Base-by-base conservation (phyloP, 1,140 invertebrate genomes). In the Sinella curviseta region DNA sequence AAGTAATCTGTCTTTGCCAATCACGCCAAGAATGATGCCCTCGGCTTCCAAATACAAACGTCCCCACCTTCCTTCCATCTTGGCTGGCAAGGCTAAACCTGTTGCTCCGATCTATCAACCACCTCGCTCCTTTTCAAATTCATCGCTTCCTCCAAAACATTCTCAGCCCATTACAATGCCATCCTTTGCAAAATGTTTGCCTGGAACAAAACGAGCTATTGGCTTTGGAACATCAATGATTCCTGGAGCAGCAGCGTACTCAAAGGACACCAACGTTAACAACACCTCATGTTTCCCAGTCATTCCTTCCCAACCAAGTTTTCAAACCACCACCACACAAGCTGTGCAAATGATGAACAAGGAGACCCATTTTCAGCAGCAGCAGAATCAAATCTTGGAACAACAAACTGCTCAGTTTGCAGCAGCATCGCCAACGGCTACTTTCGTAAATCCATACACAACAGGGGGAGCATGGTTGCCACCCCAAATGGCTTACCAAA, bases 141-240 rank as follows among this genome's bases (percentile, higher is more conserved):
- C 12, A 3, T 26, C 24, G 3, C 12, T 12, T 3, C 28, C 31
- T 31, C 28, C 26, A 70, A 70, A 70, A 70, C 65, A 4, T 33
- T 30, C 57, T n/a, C 57, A 70, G 30, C 65, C 65, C 12, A n/a
- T 70, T 17, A 70, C 65, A 33, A 70, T 70, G 65, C 65, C 65
- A 4, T 70, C 65, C 12, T 70, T 70, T 70, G 65, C 65, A 8
- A 70, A 70, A 70, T 14, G 31, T 33, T 14, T 70, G 12, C 65
- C 65, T 8, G 65, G 26, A n/a, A 60, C 14, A 60, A 60, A 60
- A 26, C 39, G 20, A 48, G 39, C 20, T 48, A 20, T 48, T 20
- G n/a, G n/a, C n/a, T n/a, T n/a, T n/a, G n/a, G n/a, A n/a, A n/a
- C n/a, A n/a, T n/a, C n/a, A n/a, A n/a, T n/a, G n/a, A n/a, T n/a